phyloP scores from a whole-genome alignment of 2,797 vertebrate genomes.

The Sebastes kiyomatsui region DNA sequence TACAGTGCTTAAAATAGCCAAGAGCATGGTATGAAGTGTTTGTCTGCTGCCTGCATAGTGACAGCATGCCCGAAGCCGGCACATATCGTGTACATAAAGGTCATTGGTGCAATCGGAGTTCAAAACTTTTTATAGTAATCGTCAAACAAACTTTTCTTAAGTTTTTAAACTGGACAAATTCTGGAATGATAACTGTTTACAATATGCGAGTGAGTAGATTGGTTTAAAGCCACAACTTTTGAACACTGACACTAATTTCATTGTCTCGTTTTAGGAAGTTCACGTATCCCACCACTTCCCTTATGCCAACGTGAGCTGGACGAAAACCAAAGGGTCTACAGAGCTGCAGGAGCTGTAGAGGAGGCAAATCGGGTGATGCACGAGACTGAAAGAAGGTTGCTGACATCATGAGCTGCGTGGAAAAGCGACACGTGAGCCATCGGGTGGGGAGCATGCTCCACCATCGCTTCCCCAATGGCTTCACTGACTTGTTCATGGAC shows the following conservation, averaged over 20 bases:
- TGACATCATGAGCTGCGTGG: slow-evolving; percentile 79
- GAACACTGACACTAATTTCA: slow-evolving; percentile 11
- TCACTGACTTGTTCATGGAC: slow-evolving; percentile 91
- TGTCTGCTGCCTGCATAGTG: slow-evolving; percentile 71
- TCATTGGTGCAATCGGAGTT: slow-evolving; percentile 45
- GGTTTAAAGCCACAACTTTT: background rate
- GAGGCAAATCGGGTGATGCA: slow-evolving; percentile 55
- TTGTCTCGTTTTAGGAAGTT: slow-evolving; percentile 40
- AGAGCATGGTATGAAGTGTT: slow-evolving; percentile 69
- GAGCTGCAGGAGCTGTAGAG: slow-evolving; percentile 12
- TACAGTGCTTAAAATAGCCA: slow-evolving; percentile 77
- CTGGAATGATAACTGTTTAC: background rate
- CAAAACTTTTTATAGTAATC: slow-evolving; percentile 52
- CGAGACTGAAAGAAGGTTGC: slow-evolving; percentile 31
- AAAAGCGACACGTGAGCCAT: slow-evolving; percentile 75
- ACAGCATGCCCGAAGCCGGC: slow-evolving; percentile 54
- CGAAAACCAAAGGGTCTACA: slow-evolving; percentile 17
- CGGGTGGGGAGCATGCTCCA: slow-evolving; percentile 86
- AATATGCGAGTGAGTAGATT: background rate
- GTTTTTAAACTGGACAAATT: background rate
- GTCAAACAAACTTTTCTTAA: background rate
- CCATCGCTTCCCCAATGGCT: slow-evolving; percentile 89
- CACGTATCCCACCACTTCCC: background rate
- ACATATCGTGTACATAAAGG: slow-evolving; percentile 70
- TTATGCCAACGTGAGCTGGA: slow-evolving; percentile 44